Evolutionary conservation across 2,888 invertebrate species (phyloP).

Genomic region (Deilephila elpenor): DNA sequence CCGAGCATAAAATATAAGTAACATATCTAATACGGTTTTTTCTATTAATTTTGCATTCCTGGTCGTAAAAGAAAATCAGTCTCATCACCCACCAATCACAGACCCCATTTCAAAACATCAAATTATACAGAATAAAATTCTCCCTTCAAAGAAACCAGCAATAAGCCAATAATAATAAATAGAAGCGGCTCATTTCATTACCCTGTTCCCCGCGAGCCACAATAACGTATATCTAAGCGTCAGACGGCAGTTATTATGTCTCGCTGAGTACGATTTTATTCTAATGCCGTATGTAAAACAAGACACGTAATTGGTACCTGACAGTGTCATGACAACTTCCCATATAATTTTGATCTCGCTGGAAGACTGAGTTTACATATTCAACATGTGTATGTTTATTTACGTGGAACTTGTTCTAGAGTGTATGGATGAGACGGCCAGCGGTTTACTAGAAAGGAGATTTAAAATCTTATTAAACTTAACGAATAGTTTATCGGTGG

Average conservation of each 20-base stretch:
- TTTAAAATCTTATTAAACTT: too few species aligned
- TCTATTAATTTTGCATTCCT: too few species aligned
- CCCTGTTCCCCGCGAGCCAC: conserved; percentile 51
- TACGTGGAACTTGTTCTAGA: not conserved
- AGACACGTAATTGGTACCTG: conserved; percentile 38
- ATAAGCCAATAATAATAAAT: conserved; percentile 14
- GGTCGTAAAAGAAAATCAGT: too few species aligned
- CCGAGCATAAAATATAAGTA: too few species aligned
- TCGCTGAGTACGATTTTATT: conserved; percentile 76
- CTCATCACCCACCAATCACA: too few species aligned
- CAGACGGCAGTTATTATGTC: conserved; percentile 68
- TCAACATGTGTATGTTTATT: conserved; percentile 4
- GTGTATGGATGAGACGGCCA: not conserved
- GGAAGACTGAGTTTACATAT: conserved; percentile 1
- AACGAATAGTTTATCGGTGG: too few species aligned
- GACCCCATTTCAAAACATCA: not conserved
- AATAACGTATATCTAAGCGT: conserved; percentile 61
- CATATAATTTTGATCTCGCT: conserved; percentile 19
- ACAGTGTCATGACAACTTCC: conserved; percentile 24
- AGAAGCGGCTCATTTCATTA: conserved; percentile 44
- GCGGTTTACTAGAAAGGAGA: too few species aligned
- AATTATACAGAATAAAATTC: not conserved
- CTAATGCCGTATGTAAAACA: conserved; percentile 56
- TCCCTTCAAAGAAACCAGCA: not conserved
- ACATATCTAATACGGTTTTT: too few species aligned